Percentiles rank a stretch among this genome's conserved stretches.
phyloP scores from a whole-genome alignment of 2,113 vertebrate genomes.

The Cercocebus atys region DNA sequence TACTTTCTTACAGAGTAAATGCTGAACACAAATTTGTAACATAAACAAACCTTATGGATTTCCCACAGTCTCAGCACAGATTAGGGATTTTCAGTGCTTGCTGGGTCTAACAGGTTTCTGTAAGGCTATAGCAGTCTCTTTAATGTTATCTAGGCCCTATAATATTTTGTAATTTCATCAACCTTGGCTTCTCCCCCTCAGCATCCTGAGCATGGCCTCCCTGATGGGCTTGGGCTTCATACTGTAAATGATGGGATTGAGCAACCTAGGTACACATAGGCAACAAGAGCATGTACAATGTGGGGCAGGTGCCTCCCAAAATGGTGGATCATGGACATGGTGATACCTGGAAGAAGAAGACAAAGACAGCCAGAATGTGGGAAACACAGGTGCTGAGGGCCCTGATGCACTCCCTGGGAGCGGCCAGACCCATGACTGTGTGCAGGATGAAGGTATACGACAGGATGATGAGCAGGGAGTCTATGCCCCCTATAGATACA shows the following conservation, averaged over 20 bases:
- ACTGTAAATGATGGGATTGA: conserved; percentile 84
- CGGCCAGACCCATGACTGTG: conserved; percentile 68
- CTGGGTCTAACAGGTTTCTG: background rate
- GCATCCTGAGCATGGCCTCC: conserved; percentile 63
- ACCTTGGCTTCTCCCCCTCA: background rate
- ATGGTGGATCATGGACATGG: conserved; percentile 80
- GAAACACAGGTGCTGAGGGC: conserved; percentile 80
- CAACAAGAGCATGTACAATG: conserved; percentile 71
- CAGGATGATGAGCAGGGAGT: conserved; percentile 81
- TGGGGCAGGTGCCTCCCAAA: conserved; percentile 68
- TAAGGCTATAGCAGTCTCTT: background rate
- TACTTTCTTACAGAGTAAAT: background rate
- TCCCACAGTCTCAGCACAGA: background rate
- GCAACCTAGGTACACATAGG: conserved; percentile 77
- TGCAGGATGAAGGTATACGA: conserved; percentile 83
- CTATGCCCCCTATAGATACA: conserved; percentile 73
- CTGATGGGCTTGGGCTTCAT: conserved; percentile 83
- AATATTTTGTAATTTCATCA: background rate
- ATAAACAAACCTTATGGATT: background rate
- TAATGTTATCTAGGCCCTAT: background rate
- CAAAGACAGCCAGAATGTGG: conserved; percentile 80
- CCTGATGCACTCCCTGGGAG: conserved; percentile 65
- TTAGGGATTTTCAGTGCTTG: background rate
- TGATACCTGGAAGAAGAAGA: conserved; percentile 81
- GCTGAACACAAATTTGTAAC: background rate